Evolutionary conservation across 2,113 vertebrate genomes (phyloP), one percentile per base, ranked within the genome.

Genomic region (Caretta caretta): DNA sequence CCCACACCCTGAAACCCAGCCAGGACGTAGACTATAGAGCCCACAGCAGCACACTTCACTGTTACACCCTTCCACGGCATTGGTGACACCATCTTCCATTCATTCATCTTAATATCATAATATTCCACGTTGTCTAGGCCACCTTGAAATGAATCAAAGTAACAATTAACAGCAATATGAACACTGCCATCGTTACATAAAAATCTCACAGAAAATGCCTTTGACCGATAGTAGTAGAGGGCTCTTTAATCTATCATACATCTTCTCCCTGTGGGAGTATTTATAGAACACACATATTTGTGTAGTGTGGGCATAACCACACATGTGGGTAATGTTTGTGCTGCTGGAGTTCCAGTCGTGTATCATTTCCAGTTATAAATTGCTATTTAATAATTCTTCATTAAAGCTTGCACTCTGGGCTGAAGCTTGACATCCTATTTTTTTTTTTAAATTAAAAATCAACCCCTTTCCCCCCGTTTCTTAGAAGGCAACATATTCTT

Each of bases 41-140:
- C 99, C 42, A 99, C 99, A 0, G 99, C 99, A 14, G 99, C 99
- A 94, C 99, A 99, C 97, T 99, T 99, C 93, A 99, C 99, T 1
- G 99, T 99, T 48, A 99, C 98, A 20, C 99, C 99, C 92, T 99
- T 99, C 99, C 99, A 99, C 0, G 99, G 99, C 99, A 99, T 99
- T 4, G 99, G 98, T 0, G 99, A 98, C 27, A 99, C 99, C 96
- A 98, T 98, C 96, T 99, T 99, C 99, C 99, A 99, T 96, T 99
- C 99, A 8, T 99, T 99, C 92, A 97, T 98, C 94, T 98, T 98
- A 95, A 99, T 99, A 96, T 99, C 99, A 1, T 99, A 99, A 97
- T 99, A 99, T 96, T 99, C 99, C 96, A 99, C 99, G 3, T 99
- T 99, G 97, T 99, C 99, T 91, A 99, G 98, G 83, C 99, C 99